Evolutionary conservation across 2,113 vertebrate species (phyloP), one percentile per base, ranked within the genome.

Genomic region (Gopherus evgoodei): DNA sequence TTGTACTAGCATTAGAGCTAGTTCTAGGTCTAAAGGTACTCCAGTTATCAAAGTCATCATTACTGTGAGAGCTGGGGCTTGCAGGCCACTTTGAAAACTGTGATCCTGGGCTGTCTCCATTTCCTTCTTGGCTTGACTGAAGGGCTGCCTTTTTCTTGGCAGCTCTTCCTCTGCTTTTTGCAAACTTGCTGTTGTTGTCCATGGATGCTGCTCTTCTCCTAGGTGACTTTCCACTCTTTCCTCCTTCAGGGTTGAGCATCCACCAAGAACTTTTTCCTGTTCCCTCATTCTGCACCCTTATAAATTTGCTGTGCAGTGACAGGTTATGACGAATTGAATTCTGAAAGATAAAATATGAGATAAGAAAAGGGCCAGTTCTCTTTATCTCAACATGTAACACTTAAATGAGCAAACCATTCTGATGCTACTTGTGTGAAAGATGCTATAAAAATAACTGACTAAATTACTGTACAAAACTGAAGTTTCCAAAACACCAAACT

Each of bases 261-360:
- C 99, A 99, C 99, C 99, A 99, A 27, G 99, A 99, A 97, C 99
- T 99, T 97, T 99, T 99, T 35, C 99, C 99, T 3, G 99, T 99
- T 72, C 99, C 99, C 96, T 99, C 99, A 84, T 99, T 99, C 98
- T 99, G 99, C 87, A 99, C 99, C 5, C 99, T 98, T 53, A 99
- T 97, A 91, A 99, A 99, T 95, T 99, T 99, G 98, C 99, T 99
- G 96, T 99, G 99, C 93, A 99, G 98, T 35, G 99, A 99, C 97
- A 99, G 96, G 97, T 99, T 99, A 97, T 99, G 99, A 89, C 99
- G 98, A 92, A 99, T 99, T 83, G 99, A 99, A 97, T 99, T 99
- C 99, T 99, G 98, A n/a, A 98, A 98, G 89, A 92, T 53, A 97
- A 94, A 95, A 91, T 1, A 96, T 57, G 25, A 14, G 8, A n/a